Percentiles rank a stretch among this genome's conserved stretches.
Evolutionary conservation across 35 echinoderm and acorn worm species (phyloP).

Genomic region (Strongylocentrotus purpuratus): DNA sequence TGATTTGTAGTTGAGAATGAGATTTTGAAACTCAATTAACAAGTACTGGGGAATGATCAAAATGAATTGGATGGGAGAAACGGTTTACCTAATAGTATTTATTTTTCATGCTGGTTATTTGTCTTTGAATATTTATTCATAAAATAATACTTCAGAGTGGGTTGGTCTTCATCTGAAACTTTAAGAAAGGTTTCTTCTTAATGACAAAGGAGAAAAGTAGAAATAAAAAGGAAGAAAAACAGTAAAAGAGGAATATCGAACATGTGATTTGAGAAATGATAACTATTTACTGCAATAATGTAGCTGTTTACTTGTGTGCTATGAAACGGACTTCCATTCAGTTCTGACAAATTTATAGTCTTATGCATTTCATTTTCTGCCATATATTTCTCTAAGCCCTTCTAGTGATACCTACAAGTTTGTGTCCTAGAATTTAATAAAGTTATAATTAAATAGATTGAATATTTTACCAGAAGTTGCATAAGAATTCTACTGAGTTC

Average conservation of each 20-base stretch:
- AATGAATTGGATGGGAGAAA: not conserved
- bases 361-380: not conserved
- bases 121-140: not conserved
- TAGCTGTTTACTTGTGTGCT: not conserved
- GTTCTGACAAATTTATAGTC: not conserved
- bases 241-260: not conserved
- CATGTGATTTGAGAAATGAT: not conserved
- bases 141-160: not conserved
- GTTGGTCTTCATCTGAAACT: not conserved
- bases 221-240: not conserved
- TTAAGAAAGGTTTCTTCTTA: not conserved
- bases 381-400: not conserved
- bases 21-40: too few relatives aligned
- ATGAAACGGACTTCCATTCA: not conserved
- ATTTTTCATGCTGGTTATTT: not conserved
- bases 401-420: not conserved
- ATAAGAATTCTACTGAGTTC: not conserved
- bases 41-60: not conserved
- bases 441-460: too few relatives aligned
- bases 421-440: too few relatives aligned
- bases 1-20: too few relatives aligned
- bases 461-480: too few relatives aligned
- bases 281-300: not conserved
- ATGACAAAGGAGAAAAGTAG: not conserved
- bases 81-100: not conserved